Conservation (phyloP, 2,797 vertebrate genomes). For the Chrysolophus pictus region DNA sequence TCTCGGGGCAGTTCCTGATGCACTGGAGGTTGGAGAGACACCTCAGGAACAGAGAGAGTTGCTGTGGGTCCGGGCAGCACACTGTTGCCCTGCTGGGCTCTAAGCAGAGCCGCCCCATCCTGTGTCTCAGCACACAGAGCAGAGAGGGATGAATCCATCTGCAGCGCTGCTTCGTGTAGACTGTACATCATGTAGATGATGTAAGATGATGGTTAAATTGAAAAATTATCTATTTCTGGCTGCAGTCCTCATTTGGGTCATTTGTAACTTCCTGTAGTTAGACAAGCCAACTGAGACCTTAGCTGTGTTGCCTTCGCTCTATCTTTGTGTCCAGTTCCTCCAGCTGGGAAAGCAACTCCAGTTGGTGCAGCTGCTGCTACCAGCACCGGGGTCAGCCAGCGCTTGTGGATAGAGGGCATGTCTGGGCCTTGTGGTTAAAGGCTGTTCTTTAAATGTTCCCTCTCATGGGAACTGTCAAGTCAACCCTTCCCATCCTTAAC, state of each 20-base stretch:
- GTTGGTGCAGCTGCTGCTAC: neutral
- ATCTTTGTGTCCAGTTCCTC: neutral
- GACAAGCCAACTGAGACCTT: neutral
- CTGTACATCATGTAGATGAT: neutral
- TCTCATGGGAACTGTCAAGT: neutral
- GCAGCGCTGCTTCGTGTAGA: neutral
- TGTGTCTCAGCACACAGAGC: neutral
- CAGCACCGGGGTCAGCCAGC: neutral
- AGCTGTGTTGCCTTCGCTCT: neutral
- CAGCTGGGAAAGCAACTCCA: neutral
- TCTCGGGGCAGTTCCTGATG: constrained; percentile 1
- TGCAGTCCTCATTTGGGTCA: neutral
- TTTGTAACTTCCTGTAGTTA: neutral
- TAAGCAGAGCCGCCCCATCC: neutral
- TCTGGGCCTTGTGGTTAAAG: neutral
- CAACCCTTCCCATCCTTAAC: neutral
- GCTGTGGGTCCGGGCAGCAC: neutral
- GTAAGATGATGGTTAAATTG: neutral
- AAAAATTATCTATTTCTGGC: neutral
- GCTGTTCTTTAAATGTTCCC: neutral
- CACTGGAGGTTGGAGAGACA: neutral
- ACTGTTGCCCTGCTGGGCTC: neutral
- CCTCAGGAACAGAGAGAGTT: neutral
- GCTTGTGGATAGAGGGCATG: neutral
- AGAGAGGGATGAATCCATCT: accelerated